Evolutionary conservation across 2,797 vertebrate species (phyloP), one percentile per base, ranked within the genome.

Genomic region (Dryobates pubescens): DNA sequence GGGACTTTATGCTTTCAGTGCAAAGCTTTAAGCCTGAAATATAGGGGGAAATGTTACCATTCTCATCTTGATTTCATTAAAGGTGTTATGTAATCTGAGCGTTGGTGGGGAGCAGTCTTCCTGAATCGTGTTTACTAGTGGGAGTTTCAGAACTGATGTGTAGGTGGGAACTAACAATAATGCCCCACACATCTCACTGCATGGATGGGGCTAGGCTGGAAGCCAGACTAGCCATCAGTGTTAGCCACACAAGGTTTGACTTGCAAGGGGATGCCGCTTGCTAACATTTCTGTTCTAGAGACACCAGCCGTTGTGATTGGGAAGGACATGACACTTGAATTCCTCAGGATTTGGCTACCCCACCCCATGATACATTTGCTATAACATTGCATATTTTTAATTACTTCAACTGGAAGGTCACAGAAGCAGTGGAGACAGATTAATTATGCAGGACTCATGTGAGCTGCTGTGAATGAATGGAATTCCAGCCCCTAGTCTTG

Each of bases 51-150:
- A 78, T 36, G n/a, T 63, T 75, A 17, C 30, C 38, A 30, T 85
- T 84, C 51, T 80, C 29, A 45, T 87, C 94, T 77, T 57, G 75
- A 20, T 59, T 22, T 61, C 57, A 63, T 57, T 53, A 47, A 92
- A 64, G 49, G n/a, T 45, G 85, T 96, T 92, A 92, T 91, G 65
- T 89, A 95, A 86, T 49, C 32, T 63, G 70, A 63, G 57, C 8
- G 22, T 89, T 93, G 92, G 92, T 88, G 86, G 79, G 43, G 17
- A 95, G 23, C 89, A 76, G 53, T 23, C 49, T 91, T 81, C 67
- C 70, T 67, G 73, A 83, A 45, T 91, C 6, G 7, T 94, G 87
- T 89, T 94, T 92, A 72, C 77, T 30, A 41, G 91, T 88, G 82
- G 89, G 85, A 76, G 79, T 91, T 91, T 72, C 77, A 91, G 85